A percentile compares a stretch with the other conserved stretches of the same genome.
phyloP scores from a whole-genome alignment of 1,140 invertebrate species.

The Mylabris phalerata region DNA sequence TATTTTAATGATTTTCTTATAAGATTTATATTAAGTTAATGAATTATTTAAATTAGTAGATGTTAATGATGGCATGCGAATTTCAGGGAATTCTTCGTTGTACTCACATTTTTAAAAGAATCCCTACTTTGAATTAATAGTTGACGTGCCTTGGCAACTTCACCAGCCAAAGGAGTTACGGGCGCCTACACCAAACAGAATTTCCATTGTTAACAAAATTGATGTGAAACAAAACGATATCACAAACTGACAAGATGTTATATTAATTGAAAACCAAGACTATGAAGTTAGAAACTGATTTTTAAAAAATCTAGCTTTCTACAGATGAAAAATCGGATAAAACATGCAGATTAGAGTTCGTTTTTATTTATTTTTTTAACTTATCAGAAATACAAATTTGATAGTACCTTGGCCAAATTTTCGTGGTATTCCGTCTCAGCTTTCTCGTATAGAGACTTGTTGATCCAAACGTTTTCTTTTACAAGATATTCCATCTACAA shows the following conservation, averaged over 20 bases:
- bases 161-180: conserved; percentile 50
- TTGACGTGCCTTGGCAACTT: conserved; percentile 60
- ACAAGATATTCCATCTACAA: conserved; percentile 3
- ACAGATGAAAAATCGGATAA: no score
- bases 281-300: no score
- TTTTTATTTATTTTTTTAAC: not conserved
- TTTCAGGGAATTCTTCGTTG: not conserved
- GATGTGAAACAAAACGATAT: not conserved
- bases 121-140: conserved; percentile 52
- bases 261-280: no score
- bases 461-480: conserved; percentile 1
- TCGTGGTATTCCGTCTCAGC: conserved; percentile 56
- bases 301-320: no score
- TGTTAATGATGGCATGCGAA: not conserved
- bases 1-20: not conserved
- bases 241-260: no score
- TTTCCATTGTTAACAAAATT: conserved; percentile 1
- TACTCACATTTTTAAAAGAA: conserved; percentile 57
- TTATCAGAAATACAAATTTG: not conserved
- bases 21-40: not conserved
- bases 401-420: conserved; percentile 48
- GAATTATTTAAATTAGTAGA: not conserved
- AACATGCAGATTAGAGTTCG: conserved; percentile 20
- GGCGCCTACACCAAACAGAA: conserved; percentile 36
- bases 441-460: conserved; percentile 45